phyloP scores from a whole-genome alignment of 2,888 invertebrate species.

The Lysandra bellargus region DNA sequence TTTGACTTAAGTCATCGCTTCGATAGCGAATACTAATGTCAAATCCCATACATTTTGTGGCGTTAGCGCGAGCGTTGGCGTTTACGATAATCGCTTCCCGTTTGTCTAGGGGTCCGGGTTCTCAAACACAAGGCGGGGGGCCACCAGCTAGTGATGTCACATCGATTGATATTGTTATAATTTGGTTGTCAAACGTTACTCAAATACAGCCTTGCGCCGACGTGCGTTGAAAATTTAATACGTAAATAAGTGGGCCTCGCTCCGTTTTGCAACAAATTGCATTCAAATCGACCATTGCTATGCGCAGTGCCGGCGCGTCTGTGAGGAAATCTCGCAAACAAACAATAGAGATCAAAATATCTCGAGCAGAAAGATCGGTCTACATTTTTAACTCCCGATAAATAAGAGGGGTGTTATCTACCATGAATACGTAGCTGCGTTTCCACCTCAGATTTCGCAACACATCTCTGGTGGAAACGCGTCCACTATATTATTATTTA shows the following conservation, averaged over 20 bases:
- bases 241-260: slow-evolving; percentile 35
- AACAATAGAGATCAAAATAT: background rate
- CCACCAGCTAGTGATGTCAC: background rate
- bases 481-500: background rate
- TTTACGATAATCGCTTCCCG: too few relatives aligned
- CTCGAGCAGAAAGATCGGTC: background rate
- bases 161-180: slow-evolving; percentile 23
- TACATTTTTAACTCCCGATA: background rate
- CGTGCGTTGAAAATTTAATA: slow-evolving; percentile 34
- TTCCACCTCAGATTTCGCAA: too few relatives aligned
- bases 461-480: too few relatives aligned
- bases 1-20: too few relatives aligned
- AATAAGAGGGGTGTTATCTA: too few relatives aligned
- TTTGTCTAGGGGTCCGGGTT: background rate
- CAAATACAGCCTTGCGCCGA: slow-evolving; percentile 13
- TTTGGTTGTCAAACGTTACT: slow-evolving; percentile 16
- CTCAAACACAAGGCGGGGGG: background rate
- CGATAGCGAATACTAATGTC: too few relatives aligned
- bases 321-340: slow-evolving; percentile 11
- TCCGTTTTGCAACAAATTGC: slow-evolving; percentile 31
- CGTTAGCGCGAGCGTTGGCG: too few relatives aligned
- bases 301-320: background rate
- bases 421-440: too few relatives aligned
- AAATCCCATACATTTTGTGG: too few relatives aligned
- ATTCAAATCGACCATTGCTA: slow-evolving; percentile 16